Evolutionary conservation across 2,113 vertebrate species (phyloP), one percentile per base, ranked within the genome.

Genomic region (Meriones unguiculatus): DNA sequence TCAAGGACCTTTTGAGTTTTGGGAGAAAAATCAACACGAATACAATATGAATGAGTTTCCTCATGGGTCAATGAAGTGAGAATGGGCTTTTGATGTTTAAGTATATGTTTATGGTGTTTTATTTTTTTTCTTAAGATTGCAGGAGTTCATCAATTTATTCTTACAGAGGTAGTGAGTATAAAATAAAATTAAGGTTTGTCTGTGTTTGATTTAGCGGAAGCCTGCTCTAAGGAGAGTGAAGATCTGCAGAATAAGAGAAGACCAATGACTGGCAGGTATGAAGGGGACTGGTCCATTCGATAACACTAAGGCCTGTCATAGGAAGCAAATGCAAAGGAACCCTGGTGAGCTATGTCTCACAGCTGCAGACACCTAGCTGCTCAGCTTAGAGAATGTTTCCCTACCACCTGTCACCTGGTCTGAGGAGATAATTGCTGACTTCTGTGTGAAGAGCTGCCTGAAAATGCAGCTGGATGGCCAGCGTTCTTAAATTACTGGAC

Each of bases 391-490:
- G 98, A 97, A 98, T 98, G 96, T 96, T 98, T 98, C 98, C 95
- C 96, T 97, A 97, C 98, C 98, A 98, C 98, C 98, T 98, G 98
- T 98, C 98, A 98, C 97, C 98, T 98, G 97, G 95, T 97, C 98
- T 95, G 97, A 98, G 97, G 98, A 98, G 97, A 98, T 98, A 98
- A 98, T 98, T 97, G 97, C 97, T 97, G 96, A 97, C 95, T 98
- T 97, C 97, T 97, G 91, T 97, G 80, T 96, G 93, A 30, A 64
- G 97, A 96, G 94, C 97, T 98, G 98, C 96, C 98, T 98, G 95
- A 95, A 98, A 98, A 97, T 98, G 93, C 96, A 96, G 97, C 97
- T 97, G 96, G 89, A 96, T 97, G 96, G 97, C 98, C 96, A 98
- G 91, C 93, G 98, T 97, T 98, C 97, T 98, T 98, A 98, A 98